Percentiles rank a stretch among this genome's conserved stretches.
These are phyloP conservation scores for Gymnothorax javanicus DNA, from an alignment of 2,797 vertebrate genomes.

Conservation along the genomic window DNA sequence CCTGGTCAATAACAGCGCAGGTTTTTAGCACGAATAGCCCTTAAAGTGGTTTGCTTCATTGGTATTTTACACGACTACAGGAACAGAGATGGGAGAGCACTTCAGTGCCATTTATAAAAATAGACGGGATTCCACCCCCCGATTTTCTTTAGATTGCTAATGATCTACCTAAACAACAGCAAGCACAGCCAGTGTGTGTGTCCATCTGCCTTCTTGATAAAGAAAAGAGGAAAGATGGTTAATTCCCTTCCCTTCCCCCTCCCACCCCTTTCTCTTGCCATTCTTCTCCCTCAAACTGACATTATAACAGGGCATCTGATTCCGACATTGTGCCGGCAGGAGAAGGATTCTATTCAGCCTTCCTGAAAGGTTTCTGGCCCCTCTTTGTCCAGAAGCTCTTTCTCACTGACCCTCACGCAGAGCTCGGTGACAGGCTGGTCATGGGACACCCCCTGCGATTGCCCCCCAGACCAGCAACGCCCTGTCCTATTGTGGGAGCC, in stretches of 20 bases:
- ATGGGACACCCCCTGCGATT: constrained; percentile 55
- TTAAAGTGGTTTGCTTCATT: constrained; percentile 18
- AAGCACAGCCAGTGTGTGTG: neutral
- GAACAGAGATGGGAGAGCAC: neutral
- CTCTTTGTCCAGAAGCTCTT: constrained; percentile 60
- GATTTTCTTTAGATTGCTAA: neutral
- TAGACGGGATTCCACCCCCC: neutral
- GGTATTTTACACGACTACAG: neutral
- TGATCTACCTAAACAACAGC: neutral
- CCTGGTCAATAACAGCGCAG: neutral
- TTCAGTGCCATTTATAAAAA: neutral
- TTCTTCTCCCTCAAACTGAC: constrained; percentile 35
- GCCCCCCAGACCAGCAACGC: constrained; percentile 55
- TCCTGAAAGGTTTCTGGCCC: constrained; percentile 48
- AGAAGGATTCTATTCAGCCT: constrained; percentile 58
- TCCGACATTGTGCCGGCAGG: constrained; percentile 46
- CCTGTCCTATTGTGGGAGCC: constrained; percentile 66
- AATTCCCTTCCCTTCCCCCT: constrained; percentile 36
- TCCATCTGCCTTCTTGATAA: neutral
- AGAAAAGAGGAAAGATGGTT: neutral
- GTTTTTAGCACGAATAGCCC: neutral
- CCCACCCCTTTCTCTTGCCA: constrained; percentile 44
- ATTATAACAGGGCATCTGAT: constrained; percentile 15
- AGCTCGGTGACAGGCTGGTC: constrained; percentile 58
- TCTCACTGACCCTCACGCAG: constrained; percentile 61